Evolutionary conservation across 2,888 invertebrate genomes (phyloP).

Genomic region (Ectropis crepuscularia): DNA sequence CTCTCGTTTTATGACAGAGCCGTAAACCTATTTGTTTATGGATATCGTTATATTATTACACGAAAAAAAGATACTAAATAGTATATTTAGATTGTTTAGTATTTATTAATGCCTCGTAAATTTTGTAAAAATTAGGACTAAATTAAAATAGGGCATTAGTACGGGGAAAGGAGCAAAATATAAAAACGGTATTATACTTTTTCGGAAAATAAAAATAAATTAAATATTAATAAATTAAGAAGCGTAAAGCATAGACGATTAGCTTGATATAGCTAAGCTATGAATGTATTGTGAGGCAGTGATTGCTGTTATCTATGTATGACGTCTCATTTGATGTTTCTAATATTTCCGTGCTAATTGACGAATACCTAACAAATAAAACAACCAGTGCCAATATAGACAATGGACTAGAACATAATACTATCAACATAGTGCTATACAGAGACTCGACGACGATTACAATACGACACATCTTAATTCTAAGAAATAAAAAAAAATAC

Average conservation of each 20-base stretch:
- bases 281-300: constrained; percentile 85
- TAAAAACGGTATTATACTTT: constrained; percentile 48
- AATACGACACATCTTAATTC: constrained; percentile 10
- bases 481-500: constrained; percentile 5
- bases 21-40: constrained; percentile 50
- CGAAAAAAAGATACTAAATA: constrained; percentile 16
- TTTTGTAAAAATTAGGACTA: constrained; percentile 51
- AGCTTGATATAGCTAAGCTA: constrained; percentile 80
- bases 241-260: constrained; percentile 79
- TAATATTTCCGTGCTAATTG: constrained; percentile 24
- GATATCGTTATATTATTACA: constrained; percentile 13
- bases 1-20: constrained; percentile 38
- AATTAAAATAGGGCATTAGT: constrained; percentile 60
- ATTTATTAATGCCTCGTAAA: constrained; percentile 57
- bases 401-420: constrained; percentile 10
- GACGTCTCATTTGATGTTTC: constrained; percentile 35
- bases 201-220: constrained; percentile 64
- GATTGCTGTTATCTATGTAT: constrained; percentile 76
- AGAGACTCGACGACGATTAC: constrained; percentile 6
- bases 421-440: constrained; percentile 13
- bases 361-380: constrained; percentile 23
- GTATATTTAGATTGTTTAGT: constrained; percentile 36
- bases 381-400: constrained; percentile 24
- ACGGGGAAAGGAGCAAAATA: constrained; percentile 68
- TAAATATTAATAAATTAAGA: constrained; percentile 71